Conservation (phyloP, 2,113 vertebrate species). For the Verasper variegatus region DNA sequence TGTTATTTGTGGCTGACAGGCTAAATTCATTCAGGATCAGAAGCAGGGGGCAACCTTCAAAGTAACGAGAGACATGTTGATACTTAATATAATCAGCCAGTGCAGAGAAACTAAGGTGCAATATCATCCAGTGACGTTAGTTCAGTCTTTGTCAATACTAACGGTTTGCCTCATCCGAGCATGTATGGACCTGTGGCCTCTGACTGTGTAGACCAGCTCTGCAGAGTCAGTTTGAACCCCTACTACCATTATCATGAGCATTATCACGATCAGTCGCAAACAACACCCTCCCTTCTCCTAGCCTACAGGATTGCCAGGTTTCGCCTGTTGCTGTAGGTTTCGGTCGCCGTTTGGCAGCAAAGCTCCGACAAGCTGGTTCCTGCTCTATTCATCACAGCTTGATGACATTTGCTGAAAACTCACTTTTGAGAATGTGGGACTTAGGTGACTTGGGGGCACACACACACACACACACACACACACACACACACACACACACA, state of each 20-base stretch:
- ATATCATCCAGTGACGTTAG: not conserved
- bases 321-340: slow-evolving; percentile 79
- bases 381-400: slow-evolving; percentile 68
- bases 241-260: slow-evolving; percentile 59
- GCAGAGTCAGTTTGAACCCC: slow-evolving; percentile 75
- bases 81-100: not conserved
- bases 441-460: slow-evolving; percentile 45
- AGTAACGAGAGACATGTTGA: not conserved
- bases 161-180: slow-evolving; percentile 63
- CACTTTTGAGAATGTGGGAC: slow-evolving; percentile 39
- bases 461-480: not conserved
- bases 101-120: not conserved
- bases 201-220: slow-evolving; percentile 79
- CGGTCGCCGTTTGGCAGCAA: slow-evolving; percentile 76
- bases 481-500: too few relatives aligned
- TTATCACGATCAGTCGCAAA: slow-evolving; percentile 30
- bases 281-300: slow-evolving; percentile 72
- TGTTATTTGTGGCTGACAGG: too few relatives aligned
- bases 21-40: not conserved
- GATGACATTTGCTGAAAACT: slow-evolving; percentile 64
- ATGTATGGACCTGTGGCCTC: slow-evolving; percentile 68
- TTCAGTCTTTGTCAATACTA: slow-evolving; percentile 59
- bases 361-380: slow-evolving; percentile 76
- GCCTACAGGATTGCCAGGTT: slow-evolving; percentile 78
- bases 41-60: not conserved